Base-by-base conservation (phyloP, 2,113 vertebrate species). In the Brienomyrus longianalis region DNA sequence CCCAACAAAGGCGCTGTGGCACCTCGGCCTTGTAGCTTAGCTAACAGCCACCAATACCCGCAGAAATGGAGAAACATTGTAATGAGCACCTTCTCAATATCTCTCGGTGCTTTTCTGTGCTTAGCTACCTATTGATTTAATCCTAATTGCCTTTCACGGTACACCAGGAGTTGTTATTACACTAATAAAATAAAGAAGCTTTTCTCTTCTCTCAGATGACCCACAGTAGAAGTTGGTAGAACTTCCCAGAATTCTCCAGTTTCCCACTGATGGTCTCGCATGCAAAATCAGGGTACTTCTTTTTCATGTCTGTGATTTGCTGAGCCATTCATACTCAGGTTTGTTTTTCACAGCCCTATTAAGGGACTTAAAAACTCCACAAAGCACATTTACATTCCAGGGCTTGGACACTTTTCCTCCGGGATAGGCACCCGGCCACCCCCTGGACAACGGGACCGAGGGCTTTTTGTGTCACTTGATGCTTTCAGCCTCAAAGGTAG, bases 131-230 rank as follows among this genome's bases (percentile, higher is more conserved):
- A 87, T 87, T 87, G 85, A 87, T 86, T 48, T 51, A 7, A 39
- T 87, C 54, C 51, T 87, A 87, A 87, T 87, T 87, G 85, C 85
- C 51, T 87, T 54, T 51, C 50, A 87, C 4, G 85, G 50, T 56
- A 51, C n/a, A 48, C 85, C 51, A 54, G 85, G 31, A n/a, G 23
- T 87, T 54, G 85, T 56, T 87, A 87, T 56, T 87, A 54, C 85
- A 23, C 85, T 87, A 87, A 87, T 87, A 87, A 87, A 87, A 87
- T 87, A 87, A 50, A 87, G 85, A 51, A 54, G 48, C 47, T 86
- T 54, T 51, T 87, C 31, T 48, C 19, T 15, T 87, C 85, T 56
- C 27, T 15, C 51, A 39, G 31, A 87, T 23, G 19, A 84, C 39
- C 39, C 47, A 5, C 39, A 84, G 39, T 23, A 84, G 23, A 19